Conservation (phyloP, 1,140 invertebrate genomes). For the Zelostemma sp. region DNA sequence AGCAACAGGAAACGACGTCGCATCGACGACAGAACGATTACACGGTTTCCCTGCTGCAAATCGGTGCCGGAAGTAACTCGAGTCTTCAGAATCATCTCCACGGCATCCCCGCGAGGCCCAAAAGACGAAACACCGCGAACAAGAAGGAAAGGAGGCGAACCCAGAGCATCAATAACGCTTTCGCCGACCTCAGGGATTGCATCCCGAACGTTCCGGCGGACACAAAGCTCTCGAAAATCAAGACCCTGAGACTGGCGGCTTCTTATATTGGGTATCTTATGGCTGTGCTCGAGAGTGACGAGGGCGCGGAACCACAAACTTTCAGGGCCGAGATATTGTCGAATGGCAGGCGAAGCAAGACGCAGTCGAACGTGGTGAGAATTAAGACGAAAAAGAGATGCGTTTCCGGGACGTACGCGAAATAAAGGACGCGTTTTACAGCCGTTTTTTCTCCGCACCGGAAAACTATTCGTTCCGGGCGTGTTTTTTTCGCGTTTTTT, state of each 20-base stretch:
- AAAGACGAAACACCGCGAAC: constrained; percentile 86
- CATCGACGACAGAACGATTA: constrained; percentile 39
- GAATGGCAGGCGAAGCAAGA: constrained; percentile 62
- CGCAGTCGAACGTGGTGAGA: constrained; percentile 52
- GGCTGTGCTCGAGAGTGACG: constrained; percentile 81
- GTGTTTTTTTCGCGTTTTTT: too few relatives aligned
- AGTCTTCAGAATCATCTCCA: too few relatives aligned
- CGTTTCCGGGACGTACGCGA: too few relatives aligned
- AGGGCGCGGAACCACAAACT: constrained; percentile 77
- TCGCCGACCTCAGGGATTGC: constrained; percentile 90
- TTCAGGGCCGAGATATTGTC: constrained; percentile 81
- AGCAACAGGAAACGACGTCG: constrained; percentile 10
- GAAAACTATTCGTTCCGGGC: too few relatives aligned
- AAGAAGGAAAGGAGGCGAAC: constrained; percentile 94
- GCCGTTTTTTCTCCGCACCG: too few relatives aligned
- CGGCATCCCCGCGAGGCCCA: constrained; percentile 62
- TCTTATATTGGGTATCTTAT: constrained; percentile 93
- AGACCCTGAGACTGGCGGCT: constrained; percentile 90
- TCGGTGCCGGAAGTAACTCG: too few relatives aligned
- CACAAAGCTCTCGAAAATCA: constrained; percentile 95
- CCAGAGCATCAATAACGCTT: constrained; percentile 95
- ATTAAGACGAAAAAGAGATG: too few relatives aligned
- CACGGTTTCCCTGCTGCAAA: constrained; percentile 1
- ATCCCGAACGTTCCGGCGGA: constrained; percentile 97
- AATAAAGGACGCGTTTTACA: too few relatives aligned